Percentiles rank a stretch among this genome's conserved stretches.
Evolutionary conservation across 2,113 vertebrate species (phyloP).

Genomic region (Chrysochloris asiatica): DNA sequence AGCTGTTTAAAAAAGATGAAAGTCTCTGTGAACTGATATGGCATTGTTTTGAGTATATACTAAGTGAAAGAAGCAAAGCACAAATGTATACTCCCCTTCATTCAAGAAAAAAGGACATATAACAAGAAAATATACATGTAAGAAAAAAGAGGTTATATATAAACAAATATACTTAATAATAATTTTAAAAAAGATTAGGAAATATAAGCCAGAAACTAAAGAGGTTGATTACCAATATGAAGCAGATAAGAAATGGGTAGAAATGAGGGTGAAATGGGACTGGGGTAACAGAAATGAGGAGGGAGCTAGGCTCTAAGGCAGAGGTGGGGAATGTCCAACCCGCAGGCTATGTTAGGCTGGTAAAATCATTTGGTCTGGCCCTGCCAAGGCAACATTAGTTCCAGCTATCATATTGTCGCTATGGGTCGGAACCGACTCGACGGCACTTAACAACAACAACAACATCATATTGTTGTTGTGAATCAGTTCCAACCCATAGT

Average conservation of each 20-base stretch:
- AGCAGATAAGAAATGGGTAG: not conserved
- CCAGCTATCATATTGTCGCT: too few species aligned
- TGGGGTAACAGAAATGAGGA: fast-evolving
- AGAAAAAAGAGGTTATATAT: not conserved
- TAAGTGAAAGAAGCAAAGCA: not conserved
- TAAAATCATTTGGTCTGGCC: too few species aligned
- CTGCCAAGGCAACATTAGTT: too few species aligned
- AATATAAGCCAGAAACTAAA: not conserved
- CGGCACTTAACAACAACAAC: too few species aligned
- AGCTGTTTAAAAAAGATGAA: not conserved
- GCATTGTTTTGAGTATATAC: not conserved
- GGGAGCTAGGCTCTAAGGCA: not conserved
- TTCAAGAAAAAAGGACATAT: not conserved
- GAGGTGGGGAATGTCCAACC: too few species aligned
- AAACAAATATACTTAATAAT: not conserved
- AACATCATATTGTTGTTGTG: too few species aligned
- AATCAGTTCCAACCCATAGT: too few species aligned
- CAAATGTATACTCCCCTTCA: not conserved
- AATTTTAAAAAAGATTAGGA: not conserved
- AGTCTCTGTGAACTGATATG: not conserved
- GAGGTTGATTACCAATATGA: not conserved
- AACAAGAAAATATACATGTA: not conserved
- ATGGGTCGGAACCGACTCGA: too few species aligned
- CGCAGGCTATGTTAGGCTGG: too few species aligned
- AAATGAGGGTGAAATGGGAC: not conserved